Base-by-base conservation (phyloP, 1,140 invertebrate genomes). In the Eriocheir sinensis region DNA sequence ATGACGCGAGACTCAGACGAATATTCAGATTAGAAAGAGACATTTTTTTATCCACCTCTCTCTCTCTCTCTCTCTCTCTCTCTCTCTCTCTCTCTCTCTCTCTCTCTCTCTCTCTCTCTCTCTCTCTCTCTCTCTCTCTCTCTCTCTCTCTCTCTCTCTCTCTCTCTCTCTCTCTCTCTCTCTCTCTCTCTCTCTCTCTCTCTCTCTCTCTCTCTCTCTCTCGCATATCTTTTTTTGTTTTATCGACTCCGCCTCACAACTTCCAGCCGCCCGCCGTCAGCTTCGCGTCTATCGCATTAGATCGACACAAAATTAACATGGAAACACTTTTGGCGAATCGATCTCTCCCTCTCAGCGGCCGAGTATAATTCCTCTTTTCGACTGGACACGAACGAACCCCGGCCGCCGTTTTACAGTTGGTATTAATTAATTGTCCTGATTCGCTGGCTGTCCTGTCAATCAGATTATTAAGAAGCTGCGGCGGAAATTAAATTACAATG, bases 371-470 rank as follows among this genome's bases (percentile, higher is more conserved):
- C n/a, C 60, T 72, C 60, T 72, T n/a, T n/a, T 72, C 60, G 12
- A 21, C 27, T 21, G 21, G 27, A 72, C 60, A 72, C 60, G 21
- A 72, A 72, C n/a, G n/a, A n/a, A n/a, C n/a, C 17, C 48, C 21
- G 3, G 60, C 60, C 30, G 32, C 36, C 89, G 30, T 72, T 90
- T 90, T 90, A 36, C 38, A 90, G 48, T 38, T 21, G 30, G 36
- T 90, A 72, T 72, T 90, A 90, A 90, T 90, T 90, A 60, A 90
- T 90, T 90, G 53, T 38, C 30, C 48, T 90, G 89, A 90, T 90
- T 90, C 48, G 48, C 17, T 72, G 36, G 48, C 89, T 90, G 21
- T 36, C n/a, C 88, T 89, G 88, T 89, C 88, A 89, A 89, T 89
- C 53, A 89, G 88, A 89, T 89, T 89, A 89, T 48, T 89, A 89